A percentile compares a stretch with the other conserved stretches of the same genome.
These are phyloP conservation scores for Aramus guarauna DNA, from an alignment of 2,113 vertebrate genomes.

Conservation along the genomic window DNA sequence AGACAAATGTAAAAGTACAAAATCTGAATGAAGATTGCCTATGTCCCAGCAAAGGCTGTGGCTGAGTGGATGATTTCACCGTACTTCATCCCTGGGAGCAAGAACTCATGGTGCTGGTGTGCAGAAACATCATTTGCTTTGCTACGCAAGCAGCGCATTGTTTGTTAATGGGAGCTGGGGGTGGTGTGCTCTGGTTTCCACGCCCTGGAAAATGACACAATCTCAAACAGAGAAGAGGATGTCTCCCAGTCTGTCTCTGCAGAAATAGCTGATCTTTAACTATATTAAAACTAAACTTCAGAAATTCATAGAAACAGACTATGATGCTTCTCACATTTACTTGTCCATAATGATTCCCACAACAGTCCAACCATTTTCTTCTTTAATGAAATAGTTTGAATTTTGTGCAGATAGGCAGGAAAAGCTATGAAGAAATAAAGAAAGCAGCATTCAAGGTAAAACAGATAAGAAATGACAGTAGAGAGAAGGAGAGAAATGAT, in stretches of 20 bases:
- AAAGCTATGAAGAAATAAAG: background rate
- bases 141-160: background rate
- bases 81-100: background rate
- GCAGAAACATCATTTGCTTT: background rate
- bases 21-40: background rate
- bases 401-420: background rate
- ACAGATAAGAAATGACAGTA: background rate
- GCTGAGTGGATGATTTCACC: background rate
- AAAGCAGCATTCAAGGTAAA: background rate
- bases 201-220: background rate
- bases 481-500: background rate
- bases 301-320: background rate
- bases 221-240: background rate
- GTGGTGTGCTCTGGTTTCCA: background rate
- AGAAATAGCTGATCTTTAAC: background rate
- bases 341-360: background rate
- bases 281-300: background rate
- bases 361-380: background rate
- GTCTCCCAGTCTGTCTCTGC: background rate
- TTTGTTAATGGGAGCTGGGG: accelerated
- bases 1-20: background rate
- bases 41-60: background rate
- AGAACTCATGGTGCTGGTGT: background rate
- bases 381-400: background rate
- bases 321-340: background rate